Conservation (phyloP, 2,888 invertebrate genomes). For the Stenodema calcarata region DNA sequence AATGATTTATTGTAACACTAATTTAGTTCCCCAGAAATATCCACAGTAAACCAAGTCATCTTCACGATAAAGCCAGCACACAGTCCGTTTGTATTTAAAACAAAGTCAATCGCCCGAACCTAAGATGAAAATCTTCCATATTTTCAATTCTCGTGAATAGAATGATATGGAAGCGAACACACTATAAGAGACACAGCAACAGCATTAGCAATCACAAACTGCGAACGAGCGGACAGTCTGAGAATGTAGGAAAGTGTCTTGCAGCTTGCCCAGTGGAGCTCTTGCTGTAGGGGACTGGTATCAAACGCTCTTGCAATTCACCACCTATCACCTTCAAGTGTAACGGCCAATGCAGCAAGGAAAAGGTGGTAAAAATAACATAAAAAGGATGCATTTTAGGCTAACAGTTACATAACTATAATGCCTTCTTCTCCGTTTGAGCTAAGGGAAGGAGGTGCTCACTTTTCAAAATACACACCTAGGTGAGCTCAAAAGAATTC, state of each 20-base stretch:
- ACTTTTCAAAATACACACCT: no score
- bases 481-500: no score
- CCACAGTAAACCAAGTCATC: not conserved
- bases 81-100: not conserved
- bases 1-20: not conserved
- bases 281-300: conserved; percentile 99
- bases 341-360: conserved; percentile 75
- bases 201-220: conserved; percentile 58
- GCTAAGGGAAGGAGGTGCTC: no score
- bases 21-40: not conserved
- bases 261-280: conserved; percentile 99
- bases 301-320: conserved; percentile 99
- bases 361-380: conserved; percentile 57
- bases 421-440: no score
- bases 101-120: not conserved
- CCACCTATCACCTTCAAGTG: conserved; percentile 99
- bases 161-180: conserved; percentile 61
- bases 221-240: conserved; percentile 60
- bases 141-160: conserved; percentile 54
- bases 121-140: not conserved
- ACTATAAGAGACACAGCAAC: conserved; percentile 54
- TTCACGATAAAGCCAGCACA: not conserved
- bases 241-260: conserved; percentile 72
- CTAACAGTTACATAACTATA: no score
- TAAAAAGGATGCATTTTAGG: no score